Evolutionary conservation across 2,888 invertebrate species (phyloP).

Genomic region (Molorchus minor): DNA sequence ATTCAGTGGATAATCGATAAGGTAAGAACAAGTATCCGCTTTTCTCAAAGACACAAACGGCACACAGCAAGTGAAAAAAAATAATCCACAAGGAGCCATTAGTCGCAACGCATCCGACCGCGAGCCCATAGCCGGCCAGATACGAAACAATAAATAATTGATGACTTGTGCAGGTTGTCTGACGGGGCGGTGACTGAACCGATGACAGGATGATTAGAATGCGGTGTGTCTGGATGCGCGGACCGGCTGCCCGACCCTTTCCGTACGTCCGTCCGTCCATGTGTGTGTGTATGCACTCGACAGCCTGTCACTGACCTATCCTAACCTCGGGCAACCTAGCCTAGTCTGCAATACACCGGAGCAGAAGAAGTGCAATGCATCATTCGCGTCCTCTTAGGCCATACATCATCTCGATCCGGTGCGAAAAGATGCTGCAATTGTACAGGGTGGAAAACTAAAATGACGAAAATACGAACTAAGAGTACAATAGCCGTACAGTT

Average conservation of each 20-base stretch:
- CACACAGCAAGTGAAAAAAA: too few relatives aligned
- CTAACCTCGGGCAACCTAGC: constrained; percentile 47
- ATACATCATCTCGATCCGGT: constrained; percentile 19
- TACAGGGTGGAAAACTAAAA: constrained; percentile 9
- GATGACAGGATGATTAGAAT: constrained; percentile 38
- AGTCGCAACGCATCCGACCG: too few relatives aligned
- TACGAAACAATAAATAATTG: constrained; percentile 31
- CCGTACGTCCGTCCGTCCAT: constrained; percentile 4
- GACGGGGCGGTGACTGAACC: constrained; percentile 26
- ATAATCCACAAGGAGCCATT: too few relatives aligned
- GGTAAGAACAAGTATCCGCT: too few relatives aligned
- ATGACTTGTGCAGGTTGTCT: constrained; percentile 25
- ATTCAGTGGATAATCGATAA: too few relatives aligned
- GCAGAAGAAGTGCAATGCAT: constrained; percentile 28
- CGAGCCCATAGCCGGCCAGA: neutral
- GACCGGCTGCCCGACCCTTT: neutral
- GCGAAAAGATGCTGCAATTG: constrained; percentile 13
- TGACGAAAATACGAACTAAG: too few relatives aligned
- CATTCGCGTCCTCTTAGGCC: constrained; percentile 25
- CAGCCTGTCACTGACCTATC: constrained; percentile 48
- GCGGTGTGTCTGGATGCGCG: constrained; percentile 30
- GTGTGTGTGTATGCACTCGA: constrained; percentile 24
- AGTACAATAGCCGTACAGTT: too few relatives aligned
- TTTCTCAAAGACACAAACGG: too few relatives aligned
- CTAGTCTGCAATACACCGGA: constrained; percentile 37